Evolutionary conservation across 2,113 vertebrate genomes (phyloP).

Genomic region (Sus scrofa): T2T-Sscrofa CM000826.6:140316001-140316500

Average conservation of each 20-base stretch:
- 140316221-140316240: too few species aligned
- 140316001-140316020: slow-evolving; percentile 11
- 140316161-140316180: too few species aligned
- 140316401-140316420: too few species aligned
- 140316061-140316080: background rate
- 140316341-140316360: background rate
- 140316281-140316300: too few species aligned
- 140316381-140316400: background rate
- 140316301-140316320: background rate
- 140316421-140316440: too few species aligned
- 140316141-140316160: too few species aligned
- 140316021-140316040: background rate
- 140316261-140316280: too few species aligned
- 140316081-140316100: background rate
- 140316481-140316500: too few species aligned
- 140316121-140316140: too few species aligned
- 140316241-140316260: too few species aligned
- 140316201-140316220: too few species aligned
- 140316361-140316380: background rate
- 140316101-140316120: background rate
- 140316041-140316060: background rate
- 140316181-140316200: too few species aligned
- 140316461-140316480: background rate
- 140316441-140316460: background rate
- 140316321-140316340: background rate